Evolutionary conservation across 2,888 invertebrate species (phyloP).

Genomic region (Mythimna lalbum): DNA sequence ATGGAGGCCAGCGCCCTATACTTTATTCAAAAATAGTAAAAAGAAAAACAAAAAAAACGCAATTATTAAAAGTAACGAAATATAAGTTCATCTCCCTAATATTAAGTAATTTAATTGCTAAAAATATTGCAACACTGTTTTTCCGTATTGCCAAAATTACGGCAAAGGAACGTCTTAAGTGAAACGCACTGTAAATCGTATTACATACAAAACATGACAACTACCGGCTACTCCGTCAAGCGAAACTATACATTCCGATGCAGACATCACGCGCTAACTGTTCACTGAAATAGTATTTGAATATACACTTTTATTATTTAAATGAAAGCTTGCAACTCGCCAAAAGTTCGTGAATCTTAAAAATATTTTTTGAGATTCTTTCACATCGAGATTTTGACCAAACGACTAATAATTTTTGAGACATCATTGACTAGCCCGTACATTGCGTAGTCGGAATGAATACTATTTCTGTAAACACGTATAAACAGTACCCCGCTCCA

Average conservation of each 20-base stretch:
- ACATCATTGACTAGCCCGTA: slow-evolving; percentile 33
- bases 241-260: slow-evolving; percentile 56
- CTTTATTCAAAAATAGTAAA: too few relatives aligned
- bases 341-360: neutral
- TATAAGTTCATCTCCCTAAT: too few relatives aligned
- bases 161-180: too few relatives aligned
- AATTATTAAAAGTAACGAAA: too few relatives aligned
- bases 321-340: neutral
- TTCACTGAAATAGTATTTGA: slow-evolving; percentile 60
- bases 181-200: too few relatives aligned
- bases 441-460: slow-evolving; percentile 40
- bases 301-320: neutral
- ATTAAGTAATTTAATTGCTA: too few relatives aligned
- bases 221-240: slow-evolving; percentile 58
- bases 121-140: too few relatives aligned
- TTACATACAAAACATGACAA: slow-evolving; percentile 57
- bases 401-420: slow-evolving; percentile 1
- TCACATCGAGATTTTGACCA: slow-evolving; percentile 6
- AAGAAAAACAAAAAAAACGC: too few relatives aligned
- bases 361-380: slow-evolving; percentile 21
- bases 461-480: slow-evolving; percentile 64
- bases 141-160: too few relatives aligned
- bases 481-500: slow-evolving; percentile 53
- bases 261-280: slow-evolving; percentile 57
- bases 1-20: too few relatives aligned